Conservation (phyloP, 2,888 invertebrate species). For the Caenorhabditis zanzibari region DNA sequence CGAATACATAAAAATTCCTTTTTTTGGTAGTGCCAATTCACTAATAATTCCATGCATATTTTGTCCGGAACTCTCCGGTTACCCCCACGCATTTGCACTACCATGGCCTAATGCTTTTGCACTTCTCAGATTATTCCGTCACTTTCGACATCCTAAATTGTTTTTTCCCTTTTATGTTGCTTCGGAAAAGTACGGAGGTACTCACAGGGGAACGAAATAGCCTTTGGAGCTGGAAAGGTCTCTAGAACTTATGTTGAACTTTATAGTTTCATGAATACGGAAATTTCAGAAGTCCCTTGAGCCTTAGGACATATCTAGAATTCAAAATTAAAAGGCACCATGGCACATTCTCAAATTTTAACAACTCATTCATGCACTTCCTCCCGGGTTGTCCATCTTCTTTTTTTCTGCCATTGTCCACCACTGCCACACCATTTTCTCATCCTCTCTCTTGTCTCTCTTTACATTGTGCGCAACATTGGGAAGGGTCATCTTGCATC, state of each 20-base stretch:
- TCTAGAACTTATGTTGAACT: background rate
- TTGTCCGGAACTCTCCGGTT: conserved; percentile 8
- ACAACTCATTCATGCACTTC: conserved; percentile 19
- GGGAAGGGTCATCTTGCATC: conserved; percentile 63
- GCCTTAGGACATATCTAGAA: conserved; percentile 6
- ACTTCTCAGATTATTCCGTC: conserved; percentile 16
- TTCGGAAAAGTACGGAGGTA: background rate
- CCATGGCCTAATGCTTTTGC: conserved; percentile 38
- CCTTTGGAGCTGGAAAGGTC: background rate
- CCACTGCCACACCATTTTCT: background rate
- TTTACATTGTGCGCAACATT: conserved; percentile 44
- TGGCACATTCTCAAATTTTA: conserved; percentile 26
- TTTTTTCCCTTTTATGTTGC: conserved; percentile 15
- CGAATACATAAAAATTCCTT: background rate
- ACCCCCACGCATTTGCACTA: conserved; percentile 42
- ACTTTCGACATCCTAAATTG: conserved; percentile 15
- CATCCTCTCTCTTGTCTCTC: background rate
- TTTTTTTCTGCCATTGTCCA: conserved; percentile 11
- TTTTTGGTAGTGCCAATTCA: background rate
- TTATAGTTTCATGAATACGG: background rate
- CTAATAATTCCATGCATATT: conserved; percentile 26
- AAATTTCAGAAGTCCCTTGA: background rate
- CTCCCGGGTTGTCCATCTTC: conserved; percentile 11
- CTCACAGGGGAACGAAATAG: background rate
- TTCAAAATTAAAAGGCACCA: background rate